Base-by-base conservation (phyloP, 1,140 invertebrate species). In the Saccostrea cuccullata region DNA sequence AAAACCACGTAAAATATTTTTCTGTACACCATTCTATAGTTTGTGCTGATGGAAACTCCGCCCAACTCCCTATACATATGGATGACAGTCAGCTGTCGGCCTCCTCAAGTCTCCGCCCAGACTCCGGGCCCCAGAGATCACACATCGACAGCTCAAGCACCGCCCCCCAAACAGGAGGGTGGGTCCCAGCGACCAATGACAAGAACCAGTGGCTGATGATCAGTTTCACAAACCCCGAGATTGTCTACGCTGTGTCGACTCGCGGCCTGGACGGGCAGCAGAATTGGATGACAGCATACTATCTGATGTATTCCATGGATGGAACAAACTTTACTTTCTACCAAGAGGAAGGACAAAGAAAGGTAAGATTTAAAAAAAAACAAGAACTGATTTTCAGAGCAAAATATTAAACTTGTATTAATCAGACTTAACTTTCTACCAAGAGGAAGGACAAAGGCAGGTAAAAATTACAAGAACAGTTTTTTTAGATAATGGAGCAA, bases 201-300 rank as follows among this genome's bases (percentile, higher is more conserved):
- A 85, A 88, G n/a, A 87, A 77, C 17, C 91, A 93, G 56, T 92
- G 88, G 87, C 91, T 93, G 23, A 88, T 91, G 88, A 90, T 91
- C 60, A 96, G 98, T 94, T 98, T 98, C 92, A 36, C 40, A 11
- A 96, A 96, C 58, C 96, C 96, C 0, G 96, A 97, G 73, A 97
- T 97, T 91, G 94, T 98, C 15, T 97, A 97, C 17, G 97, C 97
- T 73, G 95, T 98, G 8, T 95, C 96, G n/a, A 98, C 97, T 0
- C 97, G 97, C 93, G 95, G 95, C 55, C 85, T 91, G 11, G 87
- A 91, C 17, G 92, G 91, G 17, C 67, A 85, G 6, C 90, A 91
- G 73, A 86, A 92, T 20, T 98, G 97, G 97, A 97, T 98, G 2
- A 96, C 96, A 0, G 95, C 96, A 0, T 98, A 97, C 94, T 96